Evolutionary conservation across 2,888 invertebrate genomes (phyloP), one percentile per base, ranked within the genome.

Genomic region (Mechanitis mazaeus): DNA sequence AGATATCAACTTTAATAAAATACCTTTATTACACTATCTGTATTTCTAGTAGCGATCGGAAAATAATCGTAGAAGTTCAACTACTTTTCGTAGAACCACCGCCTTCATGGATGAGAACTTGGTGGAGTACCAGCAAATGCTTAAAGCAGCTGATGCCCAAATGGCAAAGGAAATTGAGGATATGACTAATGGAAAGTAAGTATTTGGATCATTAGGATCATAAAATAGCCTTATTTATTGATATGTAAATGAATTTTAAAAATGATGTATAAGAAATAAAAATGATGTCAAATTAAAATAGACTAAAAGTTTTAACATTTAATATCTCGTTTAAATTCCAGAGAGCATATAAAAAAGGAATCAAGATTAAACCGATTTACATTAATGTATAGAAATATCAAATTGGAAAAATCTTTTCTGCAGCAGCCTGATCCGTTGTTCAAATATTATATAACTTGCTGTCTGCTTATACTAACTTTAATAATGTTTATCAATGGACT

Each of bases 101-200:
- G 90, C 91, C 7, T 94, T 94, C 68, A 94, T 94, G 93, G 93
- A 94, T 64, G 93, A 92, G 62, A 94, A 93, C 77, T 71, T 89
- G 45, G 92, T 92, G 33, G 91, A 93, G 73, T 94, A 93, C 74
- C 92, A 93, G 69, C 91, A 93, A 75, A 92, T 93, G 91, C 79
- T 93, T 59, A 92, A 91, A 74, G 91, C 92, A n/a, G 94, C 94
- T 6, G 90, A 96, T 75, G 92, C 93, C 7, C 94, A 95, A 76
- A 95, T 97, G 95, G 93, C 94, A 58, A 92, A 93, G 45, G 95
- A 95, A 69, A 94, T 97, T 68, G 94, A 95, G 70, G 93, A 94
- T 70, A 95, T 97, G 94, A 94, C 95, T n/a, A 92, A 95, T 66
- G 94, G 95, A 64, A 95, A 95, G 88, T 90, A 75, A 69, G 63